Percentiles rank a stretch among this genome's conserved stretches.
These are phyloP conservation scores for Pachycephus smyrnensis DNA, from an alignment of 2,888 invertebrate species.

Conservation along the genomic window DNA sequence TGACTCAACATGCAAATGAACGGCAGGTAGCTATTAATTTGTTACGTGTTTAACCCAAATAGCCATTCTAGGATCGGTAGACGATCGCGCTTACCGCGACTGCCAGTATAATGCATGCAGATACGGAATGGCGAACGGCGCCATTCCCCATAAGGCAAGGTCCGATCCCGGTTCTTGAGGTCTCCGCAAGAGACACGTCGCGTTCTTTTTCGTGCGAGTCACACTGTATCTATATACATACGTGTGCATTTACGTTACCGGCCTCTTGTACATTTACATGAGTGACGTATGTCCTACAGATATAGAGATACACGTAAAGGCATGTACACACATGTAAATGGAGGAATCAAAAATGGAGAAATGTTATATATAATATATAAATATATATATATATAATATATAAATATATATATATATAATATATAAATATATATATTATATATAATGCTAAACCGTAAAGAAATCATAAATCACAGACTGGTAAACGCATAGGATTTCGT, in stretches of 20 bases:
- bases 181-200: neutral
- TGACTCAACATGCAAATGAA: conserved; percentile 45
- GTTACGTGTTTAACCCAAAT: conserved; percentile 47
- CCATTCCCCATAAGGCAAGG: conserved; percentile 38
- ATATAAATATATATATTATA: too few species aligned
- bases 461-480: neutral
- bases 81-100: conserved; percentile 19
- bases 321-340: neutral
- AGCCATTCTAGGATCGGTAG: conserved; percentile 39
- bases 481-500: neutral
- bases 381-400: too few species aligned
- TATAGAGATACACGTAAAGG: conserved; percentile 7
- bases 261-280: neutral
- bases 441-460: too few species aligned
- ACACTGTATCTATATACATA: neutral
- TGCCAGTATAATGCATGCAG: conserved; percentile 25
- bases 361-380: too few species aligned
- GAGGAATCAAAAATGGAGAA: too few species aligned
- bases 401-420: too few species aligned
- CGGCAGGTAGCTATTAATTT: conserved; percentile 44
- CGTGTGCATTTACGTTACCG: neutral
- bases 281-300: conserved; percentile 6
- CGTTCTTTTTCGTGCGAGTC: neutral
- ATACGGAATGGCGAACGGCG: conserved; percentile 28
- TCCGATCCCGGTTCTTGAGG: conserved; percentile 22